Conservation (phyloP, 2,888 invertebrate genomes). For the Xestia sexstrigata region DNA sequence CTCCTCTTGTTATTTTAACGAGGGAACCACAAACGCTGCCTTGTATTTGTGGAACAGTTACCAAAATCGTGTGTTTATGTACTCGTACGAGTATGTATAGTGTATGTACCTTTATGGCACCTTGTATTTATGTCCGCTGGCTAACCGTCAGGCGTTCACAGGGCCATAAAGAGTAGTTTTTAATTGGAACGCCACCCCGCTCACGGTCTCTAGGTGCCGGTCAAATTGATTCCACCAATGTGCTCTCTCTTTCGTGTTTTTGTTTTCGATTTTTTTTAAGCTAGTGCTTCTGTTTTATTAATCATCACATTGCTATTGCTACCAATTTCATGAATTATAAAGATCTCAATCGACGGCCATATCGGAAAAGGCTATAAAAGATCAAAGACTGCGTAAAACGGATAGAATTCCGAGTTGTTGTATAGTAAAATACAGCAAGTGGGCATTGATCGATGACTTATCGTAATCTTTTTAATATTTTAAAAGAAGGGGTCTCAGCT, state of each 20-base stretch:
- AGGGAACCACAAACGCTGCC: neutral
- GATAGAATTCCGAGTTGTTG: neutral
- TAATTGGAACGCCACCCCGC: constrained; percentile 60
- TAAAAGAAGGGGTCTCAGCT: neutral
- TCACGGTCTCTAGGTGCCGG: constrained; percentile 19
- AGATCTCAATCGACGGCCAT: neutral
- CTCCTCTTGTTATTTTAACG: constrained; percentile 7
- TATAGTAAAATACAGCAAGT: neutral
- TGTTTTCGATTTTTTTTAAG: constrained; percentile 19
- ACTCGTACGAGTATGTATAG: constrained; percentile 1
- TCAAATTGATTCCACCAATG: constrained; percentile 41
- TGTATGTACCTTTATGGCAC: constrained; percentile 1
- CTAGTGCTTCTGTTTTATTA: neutral
- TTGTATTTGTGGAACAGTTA: constrained; percentile 8
- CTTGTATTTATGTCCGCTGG: constrained; percentile 22
- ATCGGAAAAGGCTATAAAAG: neutral
- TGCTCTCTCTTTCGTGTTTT: constrained; percentile 14
- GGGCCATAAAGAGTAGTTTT: constrained; percentile 58
- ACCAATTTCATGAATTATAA: neutral
- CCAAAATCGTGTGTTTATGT: constrained; percentile 16
- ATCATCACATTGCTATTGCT: neutral
- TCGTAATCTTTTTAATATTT: neutral
- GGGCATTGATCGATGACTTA: neutral
- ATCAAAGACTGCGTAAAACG: neutral
- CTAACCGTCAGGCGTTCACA: constrained; percentile 52